A percentile compares a stretch with the other conserved stretches of the same genome.
Evolutionary conservation across 2,888 invertebrate species (phyloP).

Genomic region (Odiellus spinosus): DNA sequence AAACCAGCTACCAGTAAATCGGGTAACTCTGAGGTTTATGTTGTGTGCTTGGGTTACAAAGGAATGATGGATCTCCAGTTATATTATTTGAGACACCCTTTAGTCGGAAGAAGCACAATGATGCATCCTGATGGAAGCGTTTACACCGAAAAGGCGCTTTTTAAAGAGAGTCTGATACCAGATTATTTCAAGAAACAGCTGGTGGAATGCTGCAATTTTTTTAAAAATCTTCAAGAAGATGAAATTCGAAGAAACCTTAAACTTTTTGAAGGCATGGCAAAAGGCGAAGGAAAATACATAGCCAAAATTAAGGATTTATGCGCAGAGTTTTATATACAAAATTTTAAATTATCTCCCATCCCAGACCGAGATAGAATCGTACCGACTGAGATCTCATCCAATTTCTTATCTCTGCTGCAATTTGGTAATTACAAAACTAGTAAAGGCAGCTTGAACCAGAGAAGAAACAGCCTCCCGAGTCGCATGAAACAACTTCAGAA

Average conservation of each 20-base stretch:
- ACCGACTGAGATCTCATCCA: too few species aligned
- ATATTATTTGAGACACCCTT: not conserved
- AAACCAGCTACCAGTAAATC: constrained; percentile 87
- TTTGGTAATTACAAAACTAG: too few species aligned
- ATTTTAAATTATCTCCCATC: not conserved
- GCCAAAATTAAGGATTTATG: constrained; percentile 6
- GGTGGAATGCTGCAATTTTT: constrained; percentile 45
- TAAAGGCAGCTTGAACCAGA: too few species aligned
- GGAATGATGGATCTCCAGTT: constrained; percentile 3
- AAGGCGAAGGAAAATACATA: constrained; percentile 2
- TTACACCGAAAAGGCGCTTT: constrained; percentile 32
- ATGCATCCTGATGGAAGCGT: constrained; percentile 6
- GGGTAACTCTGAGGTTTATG: constrained; percentile 86
- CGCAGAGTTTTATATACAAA: constrained; percentile 8
- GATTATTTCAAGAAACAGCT: constrained; percentile 46
- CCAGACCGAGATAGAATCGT: too few species aligned
- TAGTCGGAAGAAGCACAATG: constrained; percentile 19
- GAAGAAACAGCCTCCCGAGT: too few species aligned
- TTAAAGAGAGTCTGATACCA: constrained; percentile 43
- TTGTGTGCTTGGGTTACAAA: constrained; percentile 37
- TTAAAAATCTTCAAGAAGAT: constrained; percentile 29
- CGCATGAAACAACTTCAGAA: too few species aligned
- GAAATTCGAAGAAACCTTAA: constrained; percentile 17
- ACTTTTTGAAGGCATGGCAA: constrained; percentile 4
- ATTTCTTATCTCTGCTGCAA: too few species aligned